Conservation (phyloP, 2,113 vertebrate species). For the Eira barbara region DNA sequence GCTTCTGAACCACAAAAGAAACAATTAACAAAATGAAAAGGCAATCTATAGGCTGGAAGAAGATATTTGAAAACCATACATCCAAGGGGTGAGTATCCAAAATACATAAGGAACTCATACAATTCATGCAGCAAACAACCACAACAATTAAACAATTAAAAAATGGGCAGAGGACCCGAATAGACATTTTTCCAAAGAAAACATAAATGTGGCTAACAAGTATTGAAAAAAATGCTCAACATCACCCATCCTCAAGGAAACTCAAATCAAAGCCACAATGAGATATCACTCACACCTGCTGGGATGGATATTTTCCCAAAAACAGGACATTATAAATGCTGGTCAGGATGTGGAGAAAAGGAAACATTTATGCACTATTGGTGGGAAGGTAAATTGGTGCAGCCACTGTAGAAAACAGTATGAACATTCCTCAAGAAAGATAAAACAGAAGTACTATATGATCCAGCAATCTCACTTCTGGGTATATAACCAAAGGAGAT, state of each 20-base stretch:
- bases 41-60: neutral
- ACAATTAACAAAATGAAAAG: neutral
- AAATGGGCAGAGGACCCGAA: neutral
- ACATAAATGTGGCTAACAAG: neutral
- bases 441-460: neutral
- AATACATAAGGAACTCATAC: neutral
- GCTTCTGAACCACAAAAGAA: neutral
- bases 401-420: neutral
- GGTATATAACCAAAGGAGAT: neutral
- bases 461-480: neutral
- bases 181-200: neutral
- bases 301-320: neutral
- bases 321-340: neutral
- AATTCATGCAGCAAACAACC: neutral
- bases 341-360: neutral
- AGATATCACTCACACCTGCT: neutral
- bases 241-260: neutral
- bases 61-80: neutral
- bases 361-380: neutral
- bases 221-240: neutral
- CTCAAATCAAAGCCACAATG: neutral
- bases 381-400: neutral
- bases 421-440: neutral
- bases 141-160: neutral
- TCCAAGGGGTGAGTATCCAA: neutral